Percentiles rank a stretch among this genome's conserved stretches.
phyloP scores from a whole-genome alignment of 2,797 vertebrate genomes.

The Thamnophis elegans region DNA sequence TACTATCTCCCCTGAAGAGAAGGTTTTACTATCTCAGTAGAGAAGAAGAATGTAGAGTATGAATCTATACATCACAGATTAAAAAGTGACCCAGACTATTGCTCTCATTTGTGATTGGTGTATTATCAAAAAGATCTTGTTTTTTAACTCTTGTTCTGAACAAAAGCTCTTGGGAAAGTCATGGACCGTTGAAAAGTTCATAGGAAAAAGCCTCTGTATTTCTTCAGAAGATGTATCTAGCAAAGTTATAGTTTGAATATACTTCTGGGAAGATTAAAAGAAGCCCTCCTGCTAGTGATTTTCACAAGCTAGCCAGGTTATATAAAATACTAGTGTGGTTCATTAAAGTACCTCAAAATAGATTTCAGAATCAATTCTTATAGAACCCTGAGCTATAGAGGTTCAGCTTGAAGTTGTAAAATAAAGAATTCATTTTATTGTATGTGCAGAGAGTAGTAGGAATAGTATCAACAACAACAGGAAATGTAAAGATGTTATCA shows the following conservation, averaged over 20 bases:
- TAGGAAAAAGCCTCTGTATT: neutral
- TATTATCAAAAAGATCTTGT: neutral
- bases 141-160: neutral
- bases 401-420: neutral
- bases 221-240: neutral
- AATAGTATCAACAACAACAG: neutral
- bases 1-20: slow-evolving; percentile 50
- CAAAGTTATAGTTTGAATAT: neutral
- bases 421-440: neutral
- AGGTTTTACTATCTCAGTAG: slow-evolving; percentile 46
- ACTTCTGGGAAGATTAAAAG: neutral
- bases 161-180: neutral
- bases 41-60: slow-evolving; percentile 36
- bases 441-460: neutral
- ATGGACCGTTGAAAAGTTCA: neutral
- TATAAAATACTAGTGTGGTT: neutral
- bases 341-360: neutral
- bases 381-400: neutral
- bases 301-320: neutral
- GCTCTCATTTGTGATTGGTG: neutral
- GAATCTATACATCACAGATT: neutral
- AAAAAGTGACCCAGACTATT: neutral
- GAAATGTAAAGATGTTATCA: neutral
- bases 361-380: neutral
- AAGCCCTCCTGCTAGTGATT: neutral